Percentiles rank a stretch among this genome's conserved stretches.
Conservation (phyloP, 2,888 invertebrate species). For the Scaptomyza parva region DNA sequence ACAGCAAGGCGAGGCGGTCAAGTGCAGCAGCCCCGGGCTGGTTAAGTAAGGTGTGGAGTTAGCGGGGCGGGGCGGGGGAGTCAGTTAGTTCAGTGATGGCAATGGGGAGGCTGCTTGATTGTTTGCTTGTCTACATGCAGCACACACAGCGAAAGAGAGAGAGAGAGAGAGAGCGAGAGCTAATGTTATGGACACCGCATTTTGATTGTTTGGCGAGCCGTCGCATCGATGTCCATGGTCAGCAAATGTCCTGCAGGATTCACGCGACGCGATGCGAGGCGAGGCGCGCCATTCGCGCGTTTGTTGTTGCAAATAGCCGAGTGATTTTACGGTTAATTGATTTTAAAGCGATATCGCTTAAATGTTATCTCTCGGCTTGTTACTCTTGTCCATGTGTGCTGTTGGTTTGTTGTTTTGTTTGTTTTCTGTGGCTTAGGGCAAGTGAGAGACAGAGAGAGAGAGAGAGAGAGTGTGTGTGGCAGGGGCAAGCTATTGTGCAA, state of each 20-base stretch:
- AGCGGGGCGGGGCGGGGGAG: too few species aligned
- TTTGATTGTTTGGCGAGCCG: constrained; percentile 66
- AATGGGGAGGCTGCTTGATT: constrained; percentile 38
- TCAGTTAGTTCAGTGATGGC: too few species aligned
- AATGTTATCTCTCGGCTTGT: constrained; percentile 75
- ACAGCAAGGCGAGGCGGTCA: constrained; percentile 28
- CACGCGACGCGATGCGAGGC: constrained; percentile 29
- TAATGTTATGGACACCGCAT: constrained; percentile 77
- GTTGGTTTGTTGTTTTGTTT: neutral
- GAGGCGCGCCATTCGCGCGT: too few species aligned
- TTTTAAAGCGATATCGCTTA: constrained; percentile 84
- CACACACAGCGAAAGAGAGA: too few species aligned
- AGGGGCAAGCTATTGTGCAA: constrained; percentile 10
- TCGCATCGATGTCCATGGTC: constrained; percentile 49
- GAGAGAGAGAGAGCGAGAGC: constrained; percentile 30
- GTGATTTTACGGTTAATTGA: constrained; percentile 85
- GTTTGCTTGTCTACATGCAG: constrained; percentile 46
- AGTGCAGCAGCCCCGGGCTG: constrained; percentile 51
- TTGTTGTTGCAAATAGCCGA: constrained; percentile 76
- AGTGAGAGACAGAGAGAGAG: neutral
- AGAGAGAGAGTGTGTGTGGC: constrained; percentile 1
- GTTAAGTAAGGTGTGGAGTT: neutral
- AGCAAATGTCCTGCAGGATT: constrained; percentile 40
- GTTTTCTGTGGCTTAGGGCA: constrained; percentile 10
- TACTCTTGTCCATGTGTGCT: constrained; percentile 18